A percentile compares a stretch with the other conserved stretches of the same genome.
Conservation (phyloP, 2,113 vertebrate species). For the Muntiacus reevesi region DNA sequence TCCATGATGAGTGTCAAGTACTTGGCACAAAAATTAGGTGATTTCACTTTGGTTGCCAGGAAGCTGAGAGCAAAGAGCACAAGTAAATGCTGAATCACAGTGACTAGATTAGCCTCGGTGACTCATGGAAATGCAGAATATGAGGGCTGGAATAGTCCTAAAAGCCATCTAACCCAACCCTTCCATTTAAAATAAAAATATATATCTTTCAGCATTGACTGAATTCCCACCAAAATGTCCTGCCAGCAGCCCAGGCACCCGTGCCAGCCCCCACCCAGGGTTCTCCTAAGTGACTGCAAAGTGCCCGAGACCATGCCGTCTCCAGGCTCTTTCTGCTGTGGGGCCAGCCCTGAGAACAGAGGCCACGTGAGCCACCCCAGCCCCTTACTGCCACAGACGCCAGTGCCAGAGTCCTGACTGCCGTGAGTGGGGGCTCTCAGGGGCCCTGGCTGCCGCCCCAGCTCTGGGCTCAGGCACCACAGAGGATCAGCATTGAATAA, state of each 20-base stretch:
- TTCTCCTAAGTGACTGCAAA: background rate
- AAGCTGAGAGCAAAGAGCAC: background rate
- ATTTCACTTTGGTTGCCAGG: slow-evolving; percentile 31
- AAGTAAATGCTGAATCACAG: background rate
- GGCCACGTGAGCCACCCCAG: background rate
- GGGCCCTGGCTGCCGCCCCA: background rate
- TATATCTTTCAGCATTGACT: background rate
- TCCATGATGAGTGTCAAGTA: slow-evolving; percentile 21
- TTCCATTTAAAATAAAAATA: background rate
- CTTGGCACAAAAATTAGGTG: slow-evolving; percentile 32
- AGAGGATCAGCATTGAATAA: background rate
- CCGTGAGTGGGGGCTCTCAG: too few species aligned
- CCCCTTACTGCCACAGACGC: rapidly evolving
- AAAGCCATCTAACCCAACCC: background rate
- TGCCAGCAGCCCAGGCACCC: background rate
- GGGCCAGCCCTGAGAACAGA: background rate
- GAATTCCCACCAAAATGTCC: background rate
- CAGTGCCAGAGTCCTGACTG: background rate
- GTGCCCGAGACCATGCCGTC: background rate
- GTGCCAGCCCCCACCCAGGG: rapidly evolving
- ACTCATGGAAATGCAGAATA: background rate
- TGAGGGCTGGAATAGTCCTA: background rate
- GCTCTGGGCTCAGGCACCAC: background rate
- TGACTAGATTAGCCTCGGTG: background rate
- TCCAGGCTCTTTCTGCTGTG: background rate